Base-by-base conservation (phyloP, 2,888 invertebrate species). In the Tridacna gigas region DNA sequence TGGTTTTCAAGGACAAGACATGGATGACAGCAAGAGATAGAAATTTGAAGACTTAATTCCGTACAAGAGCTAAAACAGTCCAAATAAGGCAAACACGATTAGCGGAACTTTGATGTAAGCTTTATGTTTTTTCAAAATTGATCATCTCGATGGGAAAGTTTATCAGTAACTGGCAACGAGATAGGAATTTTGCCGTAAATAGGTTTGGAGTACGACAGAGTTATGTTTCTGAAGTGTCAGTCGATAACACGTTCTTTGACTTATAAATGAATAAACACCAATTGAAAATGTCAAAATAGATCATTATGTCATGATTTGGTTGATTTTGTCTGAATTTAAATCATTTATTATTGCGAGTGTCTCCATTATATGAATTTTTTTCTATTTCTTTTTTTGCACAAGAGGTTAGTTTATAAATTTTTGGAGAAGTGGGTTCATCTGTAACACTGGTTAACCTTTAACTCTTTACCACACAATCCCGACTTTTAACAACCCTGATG, bases 11-110 rank as follows among this genome's bases (percentile, higher is more conserved):
- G 51, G 20, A 51, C 25, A 13, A 51, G 71, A 71, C 71, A 51
- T n/a, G 71, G 26, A n/a, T 71, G 75, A 61, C 82, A 82, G 75
- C 65, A 48, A 65, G 66, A 66, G 82, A 78, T 80, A 71, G 80
- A 65, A 75, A 71, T 80, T 79, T 86, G 86, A 86, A 78, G 45
- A 76, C 84, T 83, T 86, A 86, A 86, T 86, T 82, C 86, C 74
- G 37, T 76, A 78, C 80, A 82, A 86, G 86, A 73, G 82, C 77
- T 56, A 74, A 78, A 78, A 80, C 80, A 78, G 78, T 76, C 82
- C 80, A 84, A 86, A 82, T 84, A 80, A 76, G 82, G 77, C 78
- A 86, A 86, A 86, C 86, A 84, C 25, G 82, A 84, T 86, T 86
- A 86, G 78, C 45, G 26, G 13, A 67, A 25, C 82, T 86, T 86